phyloP scores from a whole-genome alignment of 2,888 invertebrate genomes.

The Perizoma flavofasciatum region DNA sequence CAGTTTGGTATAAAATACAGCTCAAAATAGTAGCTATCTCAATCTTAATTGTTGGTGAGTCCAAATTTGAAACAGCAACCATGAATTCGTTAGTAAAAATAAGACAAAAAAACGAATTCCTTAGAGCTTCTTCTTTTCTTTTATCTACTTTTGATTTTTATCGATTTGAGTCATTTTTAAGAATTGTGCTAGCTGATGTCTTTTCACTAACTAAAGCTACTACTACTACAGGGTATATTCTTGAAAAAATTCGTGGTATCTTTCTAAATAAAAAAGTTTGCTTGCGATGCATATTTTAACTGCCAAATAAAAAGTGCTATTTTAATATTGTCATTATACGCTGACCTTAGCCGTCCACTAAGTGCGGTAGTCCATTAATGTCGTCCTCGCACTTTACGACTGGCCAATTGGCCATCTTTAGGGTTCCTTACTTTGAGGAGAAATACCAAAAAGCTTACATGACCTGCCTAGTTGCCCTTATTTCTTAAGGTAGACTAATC shows the following conservation, averaged over 20 bases:
- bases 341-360: conserved; percentile 56
- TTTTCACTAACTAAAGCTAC: too few relatives aligned
- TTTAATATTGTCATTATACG: conserved; percentile 46
- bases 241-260: conserved; percentile 6
- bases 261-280: conserved; percentile 20
- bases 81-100: too few relatives aligned
- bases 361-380: conserved; percentile 61
- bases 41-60: neutral
- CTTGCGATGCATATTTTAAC: conserved; percentile 26
- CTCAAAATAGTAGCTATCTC: conserved; percentile 13
- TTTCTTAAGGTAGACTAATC: too few relatives aligned
- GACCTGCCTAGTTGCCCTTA: too few relatives aligned
- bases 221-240: neutral
- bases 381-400: conserved; percentile 65
- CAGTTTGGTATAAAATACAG: conserved; percentile 11
- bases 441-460: neutral
- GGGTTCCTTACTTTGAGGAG: conserved; percentile 15
- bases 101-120: neutral
- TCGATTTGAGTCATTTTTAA: too few relatives aligned
- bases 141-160: too few relatives aligned
- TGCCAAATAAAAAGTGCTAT: conserved; percentile 45
- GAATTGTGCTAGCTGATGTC: neutral
- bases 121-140: neutral
- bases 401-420: conserved; percentile 24
- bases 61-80: too few relatives aligned